These are phyloP conservation scores for Watsonalla cultraria DNA, from an alignment of 2,888 invertebrate genomes.

Conservation along the genomic window DNA sequence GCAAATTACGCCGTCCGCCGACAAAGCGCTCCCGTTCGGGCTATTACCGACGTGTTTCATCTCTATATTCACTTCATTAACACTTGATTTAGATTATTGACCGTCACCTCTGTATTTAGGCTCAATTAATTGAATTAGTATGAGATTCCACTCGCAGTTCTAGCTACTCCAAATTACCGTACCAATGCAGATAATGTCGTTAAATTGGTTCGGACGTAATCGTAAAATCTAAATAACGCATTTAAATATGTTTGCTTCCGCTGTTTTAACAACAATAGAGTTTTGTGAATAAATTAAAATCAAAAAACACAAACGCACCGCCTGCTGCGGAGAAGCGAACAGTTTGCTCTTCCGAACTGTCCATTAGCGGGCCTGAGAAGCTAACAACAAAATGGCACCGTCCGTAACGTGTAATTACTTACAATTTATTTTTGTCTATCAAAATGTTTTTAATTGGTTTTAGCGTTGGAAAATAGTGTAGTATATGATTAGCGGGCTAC, in stretches of 20 bases:
- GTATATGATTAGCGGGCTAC: conserved; percentile 65
- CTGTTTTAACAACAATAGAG: conserved; percentile 39
- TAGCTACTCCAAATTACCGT: neutral
- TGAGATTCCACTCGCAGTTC: conserved; percentile 1
- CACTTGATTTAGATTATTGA: conserved; percentile 34
- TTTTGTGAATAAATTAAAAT: conserved; percentile 46
- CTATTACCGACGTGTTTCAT: conserved; percentile 46
- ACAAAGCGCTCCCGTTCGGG: conserved; percentile 57
- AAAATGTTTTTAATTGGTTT: conserved; percentile 76
- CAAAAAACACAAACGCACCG: conserved; percentile 41
- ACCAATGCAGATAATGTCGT: neutral
- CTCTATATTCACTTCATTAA: conserved; percentile 51
- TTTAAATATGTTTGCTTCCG: conserved; percentile 29
- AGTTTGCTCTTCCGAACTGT: conserved; percentile 55
- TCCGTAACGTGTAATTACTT: conserved; percentile 54
- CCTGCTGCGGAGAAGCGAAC: conserved; percentile 50
- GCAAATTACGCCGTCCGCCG: conserved; percentile 51
- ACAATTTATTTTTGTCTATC: conserved; percentile 71
- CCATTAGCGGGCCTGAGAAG: conserved; percentile 50
- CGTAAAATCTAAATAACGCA: conserved; percentile 23
- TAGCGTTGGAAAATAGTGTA: conserved; percentile 66
- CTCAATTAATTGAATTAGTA: conserved; percentile 8
- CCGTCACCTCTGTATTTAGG: conserved; percentile 6
- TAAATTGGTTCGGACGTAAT: conserved; percentile 7
- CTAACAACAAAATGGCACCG: conserved; percentile 48